phyloP scores from a whole-genome alignment of 2,797 vertebrate species.

The Neostethus bicornis region DNA sequence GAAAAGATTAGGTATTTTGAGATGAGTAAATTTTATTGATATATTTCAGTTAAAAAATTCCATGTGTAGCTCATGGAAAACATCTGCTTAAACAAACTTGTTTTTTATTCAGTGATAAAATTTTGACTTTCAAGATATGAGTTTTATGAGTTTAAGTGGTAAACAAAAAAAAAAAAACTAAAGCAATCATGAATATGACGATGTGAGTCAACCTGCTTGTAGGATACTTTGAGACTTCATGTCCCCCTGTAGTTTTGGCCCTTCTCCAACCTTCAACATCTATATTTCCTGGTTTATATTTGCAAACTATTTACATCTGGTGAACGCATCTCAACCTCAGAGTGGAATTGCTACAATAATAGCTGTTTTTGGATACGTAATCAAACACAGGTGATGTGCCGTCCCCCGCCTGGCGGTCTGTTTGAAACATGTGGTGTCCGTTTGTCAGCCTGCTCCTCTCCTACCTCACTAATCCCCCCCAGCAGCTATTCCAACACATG shows the following conservation, averaged over 20 bases:
- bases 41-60: slow-evolving; percentile 6
- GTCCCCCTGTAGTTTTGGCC: slow-evolving; percentile 39
- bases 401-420: slow-evolving; percentile 41
- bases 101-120: slow-evolving; percentile 42
- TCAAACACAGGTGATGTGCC: slow-evolving; percentile 66
- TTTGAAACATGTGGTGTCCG: slow-evolving; percentile 56
- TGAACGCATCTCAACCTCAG: slow-evolving; percentile 38
- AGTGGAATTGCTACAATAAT: slow-evolving; percentile 39
- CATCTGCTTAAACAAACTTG: slow-evolving; percentile 23
- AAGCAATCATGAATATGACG: slow-evolving; percentile 42
- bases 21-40: background rate
- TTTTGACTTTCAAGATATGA: slow-evolving; percentile 39
- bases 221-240: slow-evolving; percentile 29
- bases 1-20: slow-evolving; percentile 1
- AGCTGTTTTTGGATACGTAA: slow-evolving; percentile 66
- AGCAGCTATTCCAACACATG: slow-evolving; percentile 26
- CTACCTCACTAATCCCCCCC: too few relatives aligned
- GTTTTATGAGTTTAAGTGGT: slow-evolving; percentile 27
- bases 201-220: slow-evolving; percentile 44
- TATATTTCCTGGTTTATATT: slow-evolving; percentile 40
- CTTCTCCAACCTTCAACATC: slow-evolving; percentile 34
- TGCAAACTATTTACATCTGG: slow-evolving; percentile 56
- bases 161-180: background rate
- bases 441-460: slow-evolving; percentile 16
- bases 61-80: slow-evolving; percentile 38